Base-by-base conservation (phyloP, 2,797 vertebrate genomes). In the Crax fasciolata region DNA sequence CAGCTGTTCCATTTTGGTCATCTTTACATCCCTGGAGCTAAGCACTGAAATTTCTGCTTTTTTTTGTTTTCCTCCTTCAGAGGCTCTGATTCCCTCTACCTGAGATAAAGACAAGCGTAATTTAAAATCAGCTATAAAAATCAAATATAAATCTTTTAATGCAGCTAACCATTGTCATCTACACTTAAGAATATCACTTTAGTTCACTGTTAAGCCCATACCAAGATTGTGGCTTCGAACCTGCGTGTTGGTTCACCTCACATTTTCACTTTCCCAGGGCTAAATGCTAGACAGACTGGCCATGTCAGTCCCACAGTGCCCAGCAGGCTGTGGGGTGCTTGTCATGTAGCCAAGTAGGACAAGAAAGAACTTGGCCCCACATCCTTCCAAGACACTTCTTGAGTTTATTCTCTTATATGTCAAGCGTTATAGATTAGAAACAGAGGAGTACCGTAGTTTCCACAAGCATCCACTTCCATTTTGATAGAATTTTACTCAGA, bases 81-180 rank as follows among this genome's bases (percentile, higher is more conserved):
- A 75, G 57, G 20, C 3, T 72, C 32, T 4, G 3, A 52, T 58
- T 6, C 13, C 18, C 62, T 79, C 25, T 35, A 57, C 20, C 21
- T 6, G 4, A 77, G 32, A 71, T 23, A 73, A 94, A 91, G 63
- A 61, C 38, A 85, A 78, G 12, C 6, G 51, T 4, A 55, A 21
- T 63, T 52, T 73, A 44, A 90, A 84, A 93, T 66, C 52, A 39
- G 10, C 67, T 61, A 10, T 84, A 70, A 93, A 93, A 87, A 90
- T 90, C 20, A 68, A 28, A 51, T 25, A 17, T 52, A 49, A 63
- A 70, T 89, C 2, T 58, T 83, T 61, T 61, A 43, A 51, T 58
- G 25, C n/a, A 84, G 32, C 18, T 62, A 80, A 11, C 16, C 8
- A 2, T 39, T 71, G 57, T 43, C 20, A 65, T 16, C 86, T 62